Percentiles rank a stretch among this genome's conserved stretches.
Evolutionary conservation across 2,113 vertebrate species (phyloP).

Genomic region (Rattus norvegicus): GRCr8 NC_086020.1:122056501-122057000

Average conservation of each 20-base stretch:
- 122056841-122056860: neutral
- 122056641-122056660: slow-evolving; percentile 28
- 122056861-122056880: neutral
- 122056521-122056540: neutral
- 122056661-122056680: slow-evolving; percentile 17
- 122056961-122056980: neutral
- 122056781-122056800: neutral
- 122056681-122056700: neutral
- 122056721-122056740: neutral
- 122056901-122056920: accelerated
- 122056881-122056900: neutral
- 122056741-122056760: neutral
- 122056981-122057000: neutral
- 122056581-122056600: neutral
- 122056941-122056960: neutral
- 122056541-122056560: too few relatives aligned
- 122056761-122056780: neutral
- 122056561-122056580: neutral
- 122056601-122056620: neutral
- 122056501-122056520: neutral
- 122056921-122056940: neutral
- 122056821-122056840: neutral
- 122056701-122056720: neutral
- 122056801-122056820: neutral
- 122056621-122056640: neutral